phyloP scores from a whole-genome alignment of 2,797 vertebrate species.

The Poeciliopsis presidionis region DNA sequence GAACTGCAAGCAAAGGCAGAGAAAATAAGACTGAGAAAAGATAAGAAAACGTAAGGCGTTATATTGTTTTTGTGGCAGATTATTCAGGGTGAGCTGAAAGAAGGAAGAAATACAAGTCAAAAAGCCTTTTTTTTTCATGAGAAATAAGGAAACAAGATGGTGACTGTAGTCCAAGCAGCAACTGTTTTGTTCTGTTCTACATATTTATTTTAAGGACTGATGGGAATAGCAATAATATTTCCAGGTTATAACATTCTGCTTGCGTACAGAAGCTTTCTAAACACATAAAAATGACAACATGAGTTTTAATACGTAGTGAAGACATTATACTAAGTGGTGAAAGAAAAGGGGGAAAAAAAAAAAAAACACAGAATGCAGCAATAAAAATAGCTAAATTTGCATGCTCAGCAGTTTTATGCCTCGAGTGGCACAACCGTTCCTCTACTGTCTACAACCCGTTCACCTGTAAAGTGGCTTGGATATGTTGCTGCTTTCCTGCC shows the following conservation, averaged over 20 bases:
- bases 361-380: constrained; percentile 13
- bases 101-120: not conserved
- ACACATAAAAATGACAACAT: constrained; percentile 14
- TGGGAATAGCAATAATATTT: constrained; percentile 49
- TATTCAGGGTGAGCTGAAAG: not conserved
- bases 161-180: not conserved
- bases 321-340: not conserved
- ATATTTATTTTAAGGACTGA: not conserved
- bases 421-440: not conserved
- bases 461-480: constrained; percentile 8
- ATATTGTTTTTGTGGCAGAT: constrained; percentile 14
- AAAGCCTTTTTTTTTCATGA: not conserved
- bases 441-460: not conserved
- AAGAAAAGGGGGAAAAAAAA: not conserved
- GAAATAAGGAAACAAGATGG: not conserved
- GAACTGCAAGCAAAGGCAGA: constrained; percentile 43
- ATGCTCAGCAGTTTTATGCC: constrained; percentile 10
- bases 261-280: constrained; percentile 23
- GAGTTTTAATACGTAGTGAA: constrained; percentile 10
- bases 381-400: constrained; percentile 23
- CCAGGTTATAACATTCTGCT: constrained; percentile 34
- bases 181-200: not conserved
- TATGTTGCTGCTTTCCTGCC: constrained; percentile 34
- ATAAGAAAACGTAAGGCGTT: constrained; percentile 25
- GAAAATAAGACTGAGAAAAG: not conserved